Evolutionary conservation across 2,113 vertebrate genomes (phyloP).

Genomic region (Cyanocitta stelleri): DNA sequence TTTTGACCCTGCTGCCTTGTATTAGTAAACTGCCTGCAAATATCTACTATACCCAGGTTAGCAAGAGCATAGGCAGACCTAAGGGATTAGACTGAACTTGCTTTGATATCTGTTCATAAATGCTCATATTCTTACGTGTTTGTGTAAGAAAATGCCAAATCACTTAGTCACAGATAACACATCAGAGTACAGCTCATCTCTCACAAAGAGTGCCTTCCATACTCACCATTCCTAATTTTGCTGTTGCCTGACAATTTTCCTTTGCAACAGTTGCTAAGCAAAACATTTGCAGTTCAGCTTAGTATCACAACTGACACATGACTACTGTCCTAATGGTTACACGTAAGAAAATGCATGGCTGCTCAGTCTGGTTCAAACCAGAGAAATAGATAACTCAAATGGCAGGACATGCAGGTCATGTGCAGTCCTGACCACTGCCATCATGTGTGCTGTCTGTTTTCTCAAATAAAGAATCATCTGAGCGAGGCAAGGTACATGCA

Average conservation of each 20-base stretch:
- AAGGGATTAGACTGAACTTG: neutral
- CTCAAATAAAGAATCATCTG: neutral
- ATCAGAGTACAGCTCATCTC: slow-evolving; percentile 13
- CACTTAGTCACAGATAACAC: slow-evolving; percentile 20
- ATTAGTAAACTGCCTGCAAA: neutral
- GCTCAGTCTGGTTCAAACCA: neutral
- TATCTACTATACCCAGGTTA: neutral
- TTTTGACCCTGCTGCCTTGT: neutral
- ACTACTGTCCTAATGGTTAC: neutral
- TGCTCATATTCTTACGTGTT: neutral
- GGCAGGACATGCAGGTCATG: neutral
- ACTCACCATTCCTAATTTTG: neutral
- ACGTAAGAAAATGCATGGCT: neutral
- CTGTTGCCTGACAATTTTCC: slow-evolving; percentile 39
- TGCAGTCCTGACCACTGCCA: neutral
- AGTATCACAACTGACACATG: neutral
- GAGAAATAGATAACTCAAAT: neutral
- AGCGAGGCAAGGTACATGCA: neutral
- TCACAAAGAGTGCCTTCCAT: neutral
- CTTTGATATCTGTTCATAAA: neutral
- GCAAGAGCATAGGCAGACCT: neutral
- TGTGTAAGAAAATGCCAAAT: slow-evolving; percentile 32
- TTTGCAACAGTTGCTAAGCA: slow-evolving; percentile 57
- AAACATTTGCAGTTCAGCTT: slow-evolving; percentile 40
- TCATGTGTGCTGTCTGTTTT: neutral